phyloP scores from a whole-genome alignment of 53 echinoderm and acorn worm genomes.

The Henricia sp. region DNA sequence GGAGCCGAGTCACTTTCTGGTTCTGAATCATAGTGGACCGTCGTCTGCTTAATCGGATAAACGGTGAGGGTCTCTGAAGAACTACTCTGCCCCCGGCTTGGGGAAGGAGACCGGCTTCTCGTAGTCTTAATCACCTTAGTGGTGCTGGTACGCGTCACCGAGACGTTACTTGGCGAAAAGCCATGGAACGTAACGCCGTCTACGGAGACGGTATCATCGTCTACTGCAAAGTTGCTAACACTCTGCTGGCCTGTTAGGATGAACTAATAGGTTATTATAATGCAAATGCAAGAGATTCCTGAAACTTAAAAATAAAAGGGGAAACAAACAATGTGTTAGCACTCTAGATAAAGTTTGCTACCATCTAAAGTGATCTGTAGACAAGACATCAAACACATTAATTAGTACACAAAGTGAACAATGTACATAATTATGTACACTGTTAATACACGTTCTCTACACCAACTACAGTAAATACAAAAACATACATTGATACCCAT shows the following conservation, averaged over 20 bases:
- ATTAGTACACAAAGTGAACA: not conserved
- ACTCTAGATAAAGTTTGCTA: too few relatives aligned
- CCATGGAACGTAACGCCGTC: slow-evolving; percentile 91
- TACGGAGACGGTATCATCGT: slow-evolving; percentile 73
- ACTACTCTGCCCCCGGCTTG: slow-evolving; percentile 58
- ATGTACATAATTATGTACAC: not conserved
- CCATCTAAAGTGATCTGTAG: too few relatives aligned
- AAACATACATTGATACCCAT: not conserved
- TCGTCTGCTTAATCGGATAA: slow-evolving; percentile 10
- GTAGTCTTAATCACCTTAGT: slow-evolving; percentile 85
- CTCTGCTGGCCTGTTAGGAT: slow-evolving; percentile 42
- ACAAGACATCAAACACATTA: too few relatives aligned
- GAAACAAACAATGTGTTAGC: too few relatives aligned
- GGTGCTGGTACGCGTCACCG: slow-evolving; percentile 81
- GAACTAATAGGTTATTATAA: slow-evolving; percentile 1
- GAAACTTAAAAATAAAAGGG: too few relatives aligned
- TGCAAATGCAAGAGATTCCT: too few relatives aligned
- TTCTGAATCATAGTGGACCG: slow-evolving; percentile 60
- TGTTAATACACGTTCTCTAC: not conserved
- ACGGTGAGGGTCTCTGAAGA: slow-evolving; percentile 30
- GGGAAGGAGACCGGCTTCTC: slow-evolving; percentile 87
- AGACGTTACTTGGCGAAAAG: slow-evolving; percentile 81
- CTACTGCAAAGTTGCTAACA: slow-evolving; percentile 44
- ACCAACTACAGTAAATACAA: not conserved
- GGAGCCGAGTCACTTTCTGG: slow-evolving; percentile 54